Base-by-base conservation (phyloP, 2,888 invertebrate species). In the Troglohyphantes excavatus region DNA sequence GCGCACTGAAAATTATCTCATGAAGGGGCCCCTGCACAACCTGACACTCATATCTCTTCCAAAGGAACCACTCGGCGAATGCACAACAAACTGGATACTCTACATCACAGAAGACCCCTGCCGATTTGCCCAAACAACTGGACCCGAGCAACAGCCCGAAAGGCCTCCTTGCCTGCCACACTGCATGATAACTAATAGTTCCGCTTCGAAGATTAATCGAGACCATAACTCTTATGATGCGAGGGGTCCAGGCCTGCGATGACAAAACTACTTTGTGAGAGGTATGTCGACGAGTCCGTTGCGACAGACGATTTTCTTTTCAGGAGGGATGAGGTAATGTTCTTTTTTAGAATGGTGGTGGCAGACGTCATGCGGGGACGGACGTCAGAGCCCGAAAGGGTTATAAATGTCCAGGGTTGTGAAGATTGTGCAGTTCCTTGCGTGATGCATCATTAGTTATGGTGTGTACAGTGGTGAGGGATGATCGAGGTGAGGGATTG, bases 241-340 rank as follows among this genome's bases (percentile, higher is more conserved):
- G 23, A 23, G 21, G 43, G 29, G 59, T 26, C 82, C 46, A 33
- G 33, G 27, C 19, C 61, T 19, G 9, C 19, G 29, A 61, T 83
- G 83, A 83, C 83, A 83, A 83, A 83, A 83, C 26, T 6, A 11
- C 29, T 7, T 29, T 61, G 27, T 43, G 21, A 70, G 27, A 59
- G 33, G 70, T 82, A 53, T 82, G 82, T 29, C 61, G 72, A 83
- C 83, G 73, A 83, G 83, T 73, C 23, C 83, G 63, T 72, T 83
- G 53, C 53, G 53, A 53, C 53, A 53, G 53, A 53, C 17, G n/a
- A n/a, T 53, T 53, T n/a, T 53, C 13, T 17, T 46, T 46, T 9
- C 53, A 53, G 9, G 53, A 53, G 53, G 53, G n/a, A 53, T 53
- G 53, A 53, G 53, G 53, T 53, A 53, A 53, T n/a, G 53, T 53